Evolutionary conservation across 2,113 vertebrate species (phyloP).

Genomic region (Ictalurus punctatus): DNA sequence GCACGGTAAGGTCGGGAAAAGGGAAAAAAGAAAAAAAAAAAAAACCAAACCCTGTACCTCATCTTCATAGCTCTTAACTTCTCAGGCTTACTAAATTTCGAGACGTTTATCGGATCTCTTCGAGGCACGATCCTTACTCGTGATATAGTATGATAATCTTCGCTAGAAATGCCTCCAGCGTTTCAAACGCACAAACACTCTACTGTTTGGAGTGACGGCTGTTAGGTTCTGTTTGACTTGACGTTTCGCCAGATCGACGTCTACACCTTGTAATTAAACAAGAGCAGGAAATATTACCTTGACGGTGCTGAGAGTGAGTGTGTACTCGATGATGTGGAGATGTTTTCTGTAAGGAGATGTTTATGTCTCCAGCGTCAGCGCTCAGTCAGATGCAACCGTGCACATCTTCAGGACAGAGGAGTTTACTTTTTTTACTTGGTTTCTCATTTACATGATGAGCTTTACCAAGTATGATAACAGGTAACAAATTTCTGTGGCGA

Average conservation of each 20-base stretch:
- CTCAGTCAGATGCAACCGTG: neutral
- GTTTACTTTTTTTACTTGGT: neutral
- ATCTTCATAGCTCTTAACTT: neutral
- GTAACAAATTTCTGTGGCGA: neutral
- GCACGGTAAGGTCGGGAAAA: neutral
- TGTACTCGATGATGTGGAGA: neutral
- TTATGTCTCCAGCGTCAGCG: neutral
- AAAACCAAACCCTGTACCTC: neutral
- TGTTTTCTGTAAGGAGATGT: neutral
- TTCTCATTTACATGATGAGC: neutral
- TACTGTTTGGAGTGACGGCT: neutral
- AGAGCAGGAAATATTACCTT: neutral
- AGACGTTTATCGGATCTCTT: neutral
- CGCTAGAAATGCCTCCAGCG: neutral
- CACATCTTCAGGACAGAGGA: too few species aligned
- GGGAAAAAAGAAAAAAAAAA: neutral
- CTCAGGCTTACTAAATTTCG: neutral
- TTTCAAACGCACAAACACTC: neutral
- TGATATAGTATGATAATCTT: too few species aligned
- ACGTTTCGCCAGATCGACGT: neutral
- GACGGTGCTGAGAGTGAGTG: neutral
- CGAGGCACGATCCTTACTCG: neutral
- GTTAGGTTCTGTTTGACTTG: neutral
- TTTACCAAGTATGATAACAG: neutral
- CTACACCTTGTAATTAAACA: neutral